phyloP scores from a whole-genome alignment of 1,140 invertebrate genomes.

The Aradophagus sp. region DNA sequence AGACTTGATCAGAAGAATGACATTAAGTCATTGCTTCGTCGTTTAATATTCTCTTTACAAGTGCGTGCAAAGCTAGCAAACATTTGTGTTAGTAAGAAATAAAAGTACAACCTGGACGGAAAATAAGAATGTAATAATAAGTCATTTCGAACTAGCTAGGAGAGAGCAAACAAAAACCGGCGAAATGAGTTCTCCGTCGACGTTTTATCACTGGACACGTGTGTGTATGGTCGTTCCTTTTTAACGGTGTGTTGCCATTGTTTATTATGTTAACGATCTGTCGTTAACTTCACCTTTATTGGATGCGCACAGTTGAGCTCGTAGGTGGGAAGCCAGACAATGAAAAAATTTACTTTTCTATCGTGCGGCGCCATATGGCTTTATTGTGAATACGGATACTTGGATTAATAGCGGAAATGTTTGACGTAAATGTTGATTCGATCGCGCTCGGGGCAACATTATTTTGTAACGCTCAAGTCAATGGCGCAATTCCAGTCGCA shows the following conservation, averaged over 20 bases:
- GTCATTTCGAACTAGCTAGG: slow-evolving; percentile 23
- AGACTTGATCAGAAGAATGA: no score
- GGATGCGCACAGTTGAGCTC: slow-evolving; percentile 60
- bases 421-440: slow-evolving; percentile 35
- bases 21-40: no score
- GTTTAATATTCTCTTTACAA: no score
- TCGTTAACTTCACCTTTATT: slow-evolving; percentile 70
- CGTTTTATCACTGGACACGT: slow-evolving; percentile 53
- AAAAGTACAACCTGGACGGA: no score
- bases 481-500: no score
- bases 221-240: slow-evolving; percentile 43
- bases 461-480: slow-evolving; percentile 3
- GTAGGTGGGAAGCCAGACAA: slow-evolving; percentile 41
- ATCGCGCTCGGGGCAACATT: slow-evolving; percentile 15
- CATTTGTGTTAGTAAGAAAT: no score
- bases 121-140: slow-evolving; percentile 27
- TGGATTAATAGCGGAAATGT: slow-evolving; percentile 35
- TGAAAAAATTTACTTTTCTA: slow-evolving; percentile 47
- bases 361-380: slow-evolving; percentile 34
- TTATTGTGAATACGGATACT: slow-evolving; percentile 32
- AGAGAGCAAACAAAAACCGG: slow-evolving; percentile 26
- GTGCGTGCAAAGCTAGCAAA: no score
- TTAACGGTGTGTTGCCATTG: slow-evolving; percentile 64
- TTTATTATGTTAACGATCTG: slow-evolving; percentile 70
- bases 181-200: slow-evolving; percentile 44